Evolutionary conservation across 2,888 invertebrate genomes (phyloP).

Genomic region (Brenthis daphne): DNA sequence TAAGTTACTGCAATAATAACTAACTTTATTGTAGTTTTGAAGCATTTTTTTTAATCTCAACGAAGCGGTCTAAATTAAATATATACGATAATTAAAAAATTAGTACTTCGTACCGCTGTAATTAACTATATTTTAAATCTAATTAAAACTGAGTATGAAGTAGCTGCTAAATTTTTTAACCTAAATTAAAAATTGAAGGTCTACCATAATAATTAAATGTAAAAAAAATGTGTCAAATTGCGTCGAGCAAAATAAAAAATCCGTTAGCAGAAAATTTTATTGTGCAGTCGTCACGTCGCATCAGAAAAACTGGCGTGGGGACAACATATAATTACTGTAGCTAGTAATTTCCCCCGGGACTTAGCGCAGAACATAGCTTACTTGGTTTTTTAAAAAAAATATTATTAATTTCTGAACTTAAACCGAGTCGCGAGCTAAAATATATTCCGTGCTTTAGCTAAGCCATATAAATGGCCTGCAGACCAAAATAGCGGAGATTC

Average conservation of each 20-base stretch:
- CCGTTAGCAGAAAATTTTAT: constrained; percentile 39
- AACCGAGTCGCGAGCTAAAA: constrained; percentile 34
- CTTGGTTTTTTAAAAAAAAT: constrained; percentile 41
- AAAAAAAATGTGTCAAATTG: background rate
- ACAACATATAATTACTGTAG: constrained; percentile 66
- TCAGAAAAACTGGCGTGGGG: constrained; percentile 47
- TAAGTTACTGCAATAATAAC: too few species aligned
- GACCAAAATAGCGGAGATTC: constrained; percentile 29
- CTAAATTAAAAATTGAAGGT: background rate
- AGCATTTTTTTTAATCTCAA: too few species aligned
- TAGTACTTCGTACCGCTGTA: too few species aligned
- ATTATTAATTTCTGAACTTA: constrained; percentile 44
- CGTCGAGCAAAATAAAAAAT: constrained; percentile 12
- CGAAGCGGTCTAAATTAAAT: too few species aligned
- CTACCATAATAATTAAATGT: constrained; percentile 7
- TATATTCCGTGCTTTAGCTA: constrained; percentile 35
- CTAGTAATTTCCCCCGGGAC: constrained; percentile 68
- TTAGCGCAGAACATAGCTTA: constrained; percentile 40
- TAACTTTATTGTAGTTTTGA: too few species aligned
- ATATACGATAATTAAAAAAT: too few species aligned
- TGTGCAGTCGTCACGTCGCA: constrained; percentile 41
- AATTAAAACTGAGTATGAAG: too few species aligned
- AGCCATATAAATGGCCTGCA: constrained; percentile 35
- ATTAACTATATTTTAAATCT: too few species aligned
- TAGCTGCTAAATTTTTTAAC: background rate